Base-by-base conservation (phyloP, 92 coral and sea anemone genomes). In the Parazoanthus swiftii region DNA sequence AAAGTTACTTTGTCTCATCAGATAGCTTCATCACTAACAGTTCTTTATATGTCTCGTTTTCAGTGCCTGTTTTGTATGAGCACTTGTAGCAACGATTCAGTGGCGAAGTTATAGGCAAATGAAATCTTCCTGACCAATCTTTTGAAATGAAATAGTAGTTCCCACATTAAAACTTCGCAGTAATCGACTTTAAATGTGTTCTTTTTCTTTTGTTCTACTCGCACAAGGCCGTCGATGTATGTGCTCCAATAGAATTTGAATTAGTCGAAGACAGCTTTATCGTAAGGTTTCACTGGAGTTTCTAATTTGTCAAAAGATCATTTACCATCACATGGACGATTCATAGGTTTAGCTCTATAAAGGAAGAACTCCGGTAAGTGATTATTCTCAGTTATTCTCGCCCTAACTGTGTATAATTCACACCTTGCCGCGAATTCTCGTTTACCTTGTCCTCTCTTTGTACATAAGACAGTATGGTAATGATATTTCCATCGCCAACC, bases 401-500 rank as follows among this genome's bases (percentile, higher is more conserved):
- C 33, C 33, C 33, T 29, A 74, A 21, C 3, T 16, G 77, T 39
- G 54, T 15, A 10, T 39, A 79, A 79, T n/a, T 20, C 36, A 66
- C 85, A 38, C 16, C 13, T 81, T 11, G 23, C 74, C 29, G 35
- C 35, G 16, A 8, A 36, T 38, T 63, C 50, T 36, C 6, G 38
- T 15, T 66, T 81, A 35, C 26, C 46, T 18, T 48, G 10, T 6
- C 16, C 29, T 59, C 82, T 25, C 7, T 81, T 39, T 81, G 35
- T 35, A 81, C 42, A 63, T 11, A 81, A 58, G 20, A 37, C 48
- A 50, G 33, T 63, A 63, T 81, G 85, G 51, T 63, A 81, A 58
- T 81, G 85, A 81, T 65, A 21, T 81, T 81, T 50, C 33, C 3
- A 73, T 56, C 6, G 25, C 26, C 74, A 36, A 21, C 73, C 85